Base-by-base conservation (phyloP, 2,113 vertebrate genomes). In the Hippocampus comes region DNA sequence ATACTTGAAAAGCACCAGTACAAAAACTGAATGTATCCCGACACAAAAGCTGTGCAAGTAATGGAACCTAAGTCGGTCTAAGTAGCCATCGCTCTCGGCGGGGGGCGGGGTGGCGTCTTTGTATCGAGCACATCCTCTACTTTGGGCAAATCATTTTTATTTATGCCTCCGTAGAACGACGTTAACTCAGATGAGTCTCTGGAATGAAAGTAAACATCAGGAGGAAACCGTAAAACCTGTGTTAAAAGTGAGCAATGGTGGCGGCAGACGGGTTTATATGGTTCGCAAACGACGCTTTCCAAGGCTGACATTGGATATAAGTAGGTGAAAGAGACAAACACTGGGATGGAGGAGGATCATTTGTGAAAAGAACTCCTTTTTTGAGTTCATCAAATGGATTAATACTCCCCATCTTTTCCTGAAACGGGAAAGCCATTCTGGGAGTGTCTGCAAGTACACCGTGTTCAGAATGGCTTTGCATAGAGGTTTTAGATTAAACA, bases 201-300 rank as follows among this genome's bases (percentile, higher is more conserved):
- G 68, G 82, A 85, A 73, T 67, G 72, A 72, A 2, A 74, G 70
- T 86, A 72, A 77, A 81, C 71, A 70, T 83, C 69, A 25, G 61
- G 30, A 80, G 23, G 12, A 12, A 57, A 72, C 71, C 51, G 61
- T 75, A 70, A 86, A 70, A n/a, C 5, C 38, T 46, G 72, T 65
- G 67, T 85, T 87, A 57, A 83, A 84, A 23, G 72, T 82, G 73
- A 87, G 59, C 75, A 68, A 80, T 84, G 23, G 78, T 65, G 34
- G 73, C 75, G 56, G 65, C 73, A 80, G 49, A 86, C 77, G 46
- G 67, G 71, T 81, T 81, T 82, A 75, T 82, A 69, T 64, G 59
- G 70, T 55, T 66, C 69, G 68, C 73, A 67, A 60, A n/a, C 56
- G 64, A 63, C 75, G 41, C 70, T 82, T 83, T 81, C 80, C 69